These are phyloP conservation scores for Psilopogon haemacephalus DNA, from an alignment of 2,113 vertebrate species.

Conservation along the genomic window DNA sequence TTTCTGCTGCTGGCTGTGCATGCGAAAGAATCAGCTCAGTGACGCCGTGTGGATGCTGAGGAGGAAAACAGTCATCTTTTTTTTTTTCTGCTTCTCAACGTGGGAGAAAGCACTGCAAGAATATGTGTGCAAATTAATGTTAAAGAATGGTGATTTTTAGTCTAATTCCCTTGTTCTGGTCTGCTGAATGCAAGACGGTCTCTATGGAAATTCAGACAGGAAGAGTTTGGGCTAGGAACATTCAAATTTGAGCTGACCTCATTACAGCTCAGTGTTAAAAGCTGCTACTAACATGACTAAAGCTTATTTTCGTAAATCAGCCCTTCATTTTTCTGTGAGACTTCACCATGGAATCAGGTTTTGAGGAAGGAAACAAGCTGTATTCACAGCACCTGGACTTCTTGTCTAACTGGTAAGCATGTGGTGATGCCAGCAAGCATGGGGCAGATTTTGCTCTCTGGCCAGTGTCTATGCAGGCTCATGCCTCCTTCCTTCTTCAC, in stretches of 20 bases:
- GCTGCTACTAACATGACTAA: neutral
- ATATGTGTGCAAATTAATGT: slow-evolving; percentile 17
- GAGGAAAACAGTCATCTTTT: neutral
- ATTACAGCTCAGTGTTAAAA: neutral
- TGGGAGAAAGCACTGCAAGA: neutral
- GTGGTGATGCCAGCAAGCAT: neutral
- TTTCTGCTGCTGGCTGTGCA: neutral
- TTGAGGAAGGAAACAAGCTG: neutral
- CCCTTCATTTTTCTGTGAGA: neutral
- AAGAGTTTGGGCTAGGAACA: neutral
- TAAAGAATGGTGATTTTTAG: slow-evolving; percentile 16
- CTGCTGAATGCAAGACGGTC: neutral
- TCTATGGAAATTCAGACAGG: slow-evolving; percentile 10
- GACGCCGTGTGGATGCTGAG: neutral
- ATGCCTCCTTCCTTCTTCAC: neutral
- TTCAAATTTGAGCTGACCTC: slow-evolving; percentile 10
- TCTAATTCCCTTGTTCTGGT: neutral
- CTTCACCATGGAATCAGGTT: neutral
- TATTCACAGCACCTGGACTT: neutral
- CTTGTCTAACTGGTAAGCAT: neutral
- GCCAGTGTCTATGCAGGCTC: neutral
- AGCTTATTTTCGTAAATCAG: neutral
- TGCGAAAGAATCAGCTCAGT: neutral
- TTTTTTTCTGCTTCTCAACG: neutral
- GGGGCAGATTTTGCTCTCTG: neutral